Percentiles rank a stretch among this genome's conserved stretches.
phyloP scores from a whole-genome alignment of 2,797 vertebrate species.

The Melanotaenia pygmaea region DNA sequence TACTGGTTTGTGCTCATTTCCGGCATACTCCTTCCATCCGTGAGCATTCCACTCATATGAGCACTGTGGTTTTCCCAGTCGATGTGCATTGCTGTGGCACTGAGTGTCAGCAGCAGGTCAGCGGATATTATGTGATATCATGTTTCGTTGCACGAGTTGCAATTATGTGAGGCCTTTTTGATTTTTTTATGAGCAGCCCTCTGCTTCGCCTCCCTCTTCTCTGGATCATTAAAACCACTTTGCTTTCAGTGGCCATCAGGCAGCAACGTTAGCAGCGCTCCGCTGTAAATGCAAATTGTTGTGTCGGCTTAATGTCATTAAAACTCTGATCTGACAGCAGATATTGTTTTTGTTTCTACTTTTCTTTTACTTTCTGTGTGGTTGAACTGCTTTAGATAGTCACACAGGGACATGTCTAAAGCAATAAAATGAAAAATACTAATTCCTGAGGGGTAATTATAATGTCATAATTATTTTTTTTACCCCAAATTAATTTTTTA shows the following conservation, averaged over 20 bases:
- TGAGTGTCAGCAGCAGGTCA: conserved; percentile 16
- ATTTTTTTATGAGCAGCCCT: conserved; percentile 15
- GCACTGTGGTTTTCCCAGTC: conserved; percentile 24
- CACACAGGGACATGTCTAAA: no score
- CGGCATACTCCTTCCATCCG: not conserved
- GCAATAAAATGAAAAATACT: no score
- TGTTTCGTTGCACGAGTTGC: conserved; percentile 38
- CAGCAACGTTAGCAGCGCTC: conserved; percentile 45
- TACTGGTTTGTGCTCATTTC: conserved; percentile 56
- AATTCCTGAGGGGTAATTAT: no score
- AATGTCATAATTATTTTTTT: no score
- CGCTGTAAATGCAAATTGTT: conserved; percentile 58
- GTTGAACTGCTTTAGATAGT: no score
- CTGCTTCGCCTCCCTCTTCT: conserved; percentile 15
- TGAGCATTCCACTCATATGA: conserved; percentile 25
- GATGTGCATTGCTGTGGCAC: conserved; percentile 11
- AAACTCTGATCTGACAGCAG: conserved; percentile 36
- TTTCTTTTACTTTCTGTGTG: not conserved
- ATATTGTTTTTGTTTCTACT: not conserved
- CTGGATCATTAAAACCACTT: conserved; percentile 58
- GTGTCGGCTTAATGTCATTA: conserved; percentile 51
- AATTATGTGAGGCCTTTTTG: conserved; percentile 47
- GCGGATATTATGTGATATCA: conserved; percentile 53
- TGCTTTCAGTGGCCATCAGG: conserved; percentile 37
- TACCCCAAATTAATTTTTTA: no score